phyloP scores from a whole-genome alignment of 2,113 vertebrate genomes.

The Lophotis ruficrista region DNA sequence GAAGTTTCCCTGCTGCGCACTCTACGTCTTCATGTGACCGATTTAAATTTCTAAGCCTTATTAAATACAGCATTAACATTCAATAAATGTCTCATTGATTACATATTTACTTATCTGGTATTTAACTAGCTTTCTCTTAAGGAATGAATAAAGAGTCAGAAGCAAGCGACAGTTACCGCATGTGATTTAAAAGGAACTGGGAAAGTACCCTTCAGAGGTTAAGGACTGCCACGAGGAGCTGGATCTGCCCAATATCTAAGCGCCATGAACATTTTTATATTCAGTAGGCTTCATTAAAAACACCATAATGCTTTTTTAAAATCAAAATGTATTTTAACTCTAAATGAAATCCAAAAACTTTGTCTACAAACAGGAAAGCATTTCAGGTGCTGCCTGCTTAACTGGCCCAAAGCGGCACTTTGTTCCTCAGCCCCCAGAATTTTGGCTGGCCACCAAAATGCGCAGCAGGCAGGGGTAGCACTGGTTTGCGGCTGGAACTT shows the following conservation, averaged over 20 bases:
- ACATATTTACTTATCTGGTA: constrained; percentile 19
- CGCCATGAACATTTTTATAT: neutral
- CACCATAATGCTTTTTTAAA: neutral
- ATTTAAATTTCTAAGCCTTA: constrained; percentile 15
- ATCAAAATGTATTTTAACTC: constrained; percentile 14
- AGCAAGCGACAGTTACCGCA: constrained; percentile 3
- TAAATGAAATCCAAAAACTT: constrained; percentile 23
- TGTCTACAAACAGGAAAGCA: neutral
- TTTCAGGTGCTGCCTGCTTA: neutral
- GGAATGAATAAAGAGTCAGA: constrained; percentile 22
- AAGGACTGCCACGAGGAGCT: neutral
- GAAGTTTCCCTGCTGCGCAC: neutral
- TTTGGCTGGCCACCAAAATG: neutral
- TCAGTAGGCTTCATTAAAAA: constrained; percentile 23
- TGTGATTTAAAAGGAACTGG: constrained; percentile 30
- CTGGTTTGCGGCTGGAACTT: neutral
- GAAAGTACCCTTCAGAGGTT: neutral
- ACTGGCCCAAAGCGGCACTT: neutral
- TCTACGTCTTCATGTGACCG: neutral
- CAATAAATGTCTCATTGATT: constrained; percentile 26
- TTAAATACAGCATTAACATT: neutral
- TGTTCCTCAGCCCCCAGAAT: neutral
- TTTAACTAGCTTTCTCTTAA: constrained; percentile 45
- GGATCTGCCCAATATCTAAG: neutral
- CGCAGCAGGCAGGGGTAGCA: accelerated